Evolutionary conservation across 35 echinoderm and acorn worm species (phyloP).

Genomic region (Ophioderma brevispina): DNA sequence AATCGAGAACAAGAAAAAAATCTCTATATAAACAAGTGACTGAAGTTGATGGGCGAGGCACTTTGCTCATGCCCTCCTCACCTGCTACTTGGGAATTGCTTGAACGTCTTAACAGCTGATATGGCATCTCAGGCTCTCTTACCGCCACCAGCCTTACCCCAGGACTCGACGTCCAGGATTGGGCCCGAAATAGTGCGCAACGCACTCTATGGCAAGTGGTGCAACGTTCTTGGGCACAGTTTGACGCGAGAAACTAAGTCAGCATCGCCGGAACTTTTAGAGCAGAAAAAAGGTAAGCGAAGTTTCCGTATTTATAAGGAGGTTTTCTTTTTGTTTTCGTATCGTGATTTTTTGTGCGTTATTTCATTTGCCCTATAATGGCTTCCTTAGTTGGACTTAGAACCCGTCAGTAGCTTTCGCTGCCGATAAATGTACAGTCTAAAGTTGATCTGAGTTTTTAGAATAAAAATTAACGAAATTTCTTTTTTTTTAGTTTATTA

Average conservation of each 20-base stretch:
- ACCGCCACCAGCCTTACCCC: neutral
- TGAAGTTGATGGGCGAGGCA: constrained; percentile 48
- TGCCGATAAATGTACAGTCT: no score
- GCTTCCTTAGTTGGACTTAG: no score
- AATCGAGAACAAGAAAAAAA: constrained; percentile 40
- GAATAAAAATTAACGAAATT: no score
- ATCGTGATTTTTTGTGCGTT: no score
- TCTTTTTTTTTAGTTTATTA: no score
- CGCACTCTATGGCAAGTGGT: constrained; percentile 98
- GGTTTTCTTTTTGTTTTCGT: no score
- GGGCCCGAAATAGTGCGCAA: constrained; percentile 91
- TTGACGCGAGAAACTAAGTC: constrained; percentile 75
- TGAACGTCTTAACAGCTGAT: neutral
- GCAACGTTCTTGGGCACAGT: constrained; percentile 82
- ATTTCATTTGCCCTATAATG: no score
- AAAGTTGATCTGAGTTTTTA: no score
- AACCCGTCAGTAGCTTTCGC: no score
- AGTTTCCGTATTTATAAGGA: constrained; percentile 1
- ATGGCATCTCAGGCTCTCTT: neutral
- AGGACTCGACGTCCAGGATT: neutral
- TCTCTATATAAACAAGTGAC: constrained; percentile 71
- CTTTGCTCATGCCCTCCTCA: constrained; percentile 22
- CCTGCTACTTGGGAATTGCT: neutral
- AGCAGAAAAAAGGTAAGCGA: constrained; percentile 90
- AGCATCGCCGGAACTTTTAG: constrained; percentile 70